A percentile compares a stretch with the other conserved stretches of the same genome.
These are phyloP conservation scores for Antechinus stuartii DNA, from an alignment of 2,113 vertebrate genomes.

Conservation along the genomic window DNA sequence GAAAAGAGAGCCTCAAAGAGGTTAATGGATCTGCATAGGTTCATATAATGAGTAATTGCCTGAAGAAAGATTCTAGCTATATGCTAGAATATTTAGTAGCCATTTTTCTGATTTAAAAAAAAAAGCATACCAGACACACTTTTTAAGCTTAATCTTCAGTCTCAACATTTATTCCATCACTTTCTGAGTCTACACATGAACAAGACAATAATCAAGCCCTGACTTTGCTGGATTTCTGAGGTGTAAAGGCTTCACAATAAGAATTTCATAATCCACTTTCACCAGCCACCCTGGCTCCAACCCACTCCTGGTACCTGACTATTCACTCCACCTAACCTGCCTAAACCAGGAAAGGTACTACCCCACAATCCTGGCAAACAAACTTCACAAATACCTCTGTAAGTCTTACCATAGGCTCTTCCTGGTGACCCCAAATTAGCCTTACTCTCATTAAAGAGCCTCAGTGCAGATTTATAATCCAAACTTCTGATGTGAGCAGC, in stretches of 20 bases:
- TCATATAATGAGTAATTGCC: background rate
- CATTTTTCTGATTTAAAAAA: background rate
- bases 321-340: background rate
- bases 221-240: background rate
- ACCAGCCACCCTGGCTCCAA: background rate
- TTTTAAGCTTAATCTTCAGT: background rate
- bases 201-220: background rate
- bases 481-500: conserved; percentile 30
- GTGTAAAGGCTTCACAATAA: background rate
- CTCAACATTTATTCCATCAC: background rate
- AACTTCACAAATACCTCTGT: background rate
- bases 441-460: conserved; percentile 32
- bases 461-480: conserved; percentile 4
- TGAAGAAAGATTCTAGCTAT: background rate
- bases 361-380: background rate
- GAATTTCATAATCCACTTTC: background rate
- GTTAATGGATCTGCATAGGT: background rate
- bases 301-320: background rate
- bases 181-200: background rate
- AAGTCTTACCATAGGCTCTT: background rate
- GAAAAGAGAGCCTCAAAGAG: background rate
- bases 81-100: background rate
- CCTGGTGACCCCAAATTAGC: background rate
- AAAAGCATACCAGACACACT: background rate
- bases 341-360: background rate